Base-by-base conservation (phyloP, 2,888 invertebrate genomes). In the Coenonympha glycerion region DNA sequence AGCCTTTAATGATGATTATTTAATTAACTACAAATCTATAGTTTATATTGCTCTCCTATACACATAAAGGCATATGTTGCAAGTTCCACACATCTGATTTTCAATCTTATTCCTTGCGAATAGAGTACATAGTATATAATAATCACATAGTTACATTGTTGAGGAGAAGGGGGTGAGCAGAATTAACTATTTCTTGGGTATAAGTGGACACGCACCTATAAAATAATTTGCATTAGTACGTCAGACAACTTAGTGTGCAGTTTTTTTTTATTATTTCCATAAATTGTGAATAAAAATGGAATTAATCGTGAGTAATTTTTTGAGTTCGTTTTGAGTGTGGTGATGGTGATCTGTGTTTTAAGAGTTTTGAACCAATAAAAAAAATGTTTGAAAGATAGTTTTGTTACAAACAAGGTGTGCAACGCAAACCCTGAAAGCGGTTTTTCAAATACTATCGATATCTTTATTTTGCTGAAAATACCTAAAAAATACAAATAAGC, bases 141-240 rank as follows among this genome's bases (percentile, higher is more conserved):
- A 5, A 1, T 19, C 6, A 5, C 4, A 11, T 16, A 13, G 11
- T 8, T 21, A 11, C 11, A 21, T 19, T 18, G 11, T 34, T 15
- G 26, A 56, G 52, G 61, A 61, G 58, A 48, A 56, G 52, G 62
- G 62, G 62, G 62, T 62, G 61, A 53, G 30, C 52, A 57, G 70
- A 66, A 68, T 71, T 73, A 73, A 76, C 74, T 62, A 78, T 73
- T 75, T 73, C 75, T 75, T 64, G 78, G 76, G 73, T 81, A 83
- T 83, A 83, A 81, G 79, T 73, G 65, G 48, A 57, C 58, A 49
- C 50, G 63, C 62, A 52, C 68, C 58, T 60, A 59, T 56, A 40
- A 53, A 62, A 60, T 60, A 58, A 69, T 72, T 73, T 76, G 71
- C 77, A 76, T 69, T 71, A 66, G 62, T 46, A 52, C 62, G 62